A percentile compares a stretch with the other conserved stretches of the same genome.
Evolutionary conservation across 64 coral and sea anemone genomes (phyloP).

Genomic region (Porites lutea): DNA sequence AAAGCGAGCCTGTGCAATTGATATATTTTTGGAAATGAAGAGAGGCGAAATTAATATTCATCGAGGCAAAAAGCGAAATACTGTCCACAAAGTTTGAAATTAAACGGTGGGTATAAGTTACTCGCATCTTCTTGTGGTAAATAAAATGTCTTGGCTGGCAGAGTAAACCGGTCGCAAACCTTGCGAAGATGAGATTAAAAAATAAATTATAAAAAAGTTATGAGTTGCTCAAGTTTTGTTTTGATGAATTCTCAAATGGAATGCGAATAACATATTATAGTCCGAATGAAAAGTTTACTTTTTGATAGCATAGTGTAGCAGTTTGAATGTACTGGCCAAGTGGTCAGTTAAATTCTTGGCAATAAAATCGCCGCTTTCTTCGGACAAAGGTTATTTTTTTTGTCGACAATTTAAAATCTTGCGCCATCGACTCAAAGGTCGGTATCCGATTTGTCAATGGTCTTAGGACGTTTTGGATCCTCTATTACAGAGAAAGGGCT

Average conservation of each 20-base stretch:
- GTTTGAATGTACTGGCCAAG: no score
- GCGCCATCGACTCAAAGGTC: not conserved
- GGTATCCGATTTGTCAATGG: not conserved
- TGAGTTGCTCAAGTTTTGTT: not conserved
- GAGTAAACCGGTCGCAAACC: not conserved
- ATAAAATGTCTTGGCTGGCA: no score
- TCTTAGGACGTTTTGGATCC: no score
- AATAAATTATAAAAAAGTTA: not conserved
- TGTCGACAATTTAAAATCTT: not conserved
- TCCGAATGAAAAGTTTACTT: no score
- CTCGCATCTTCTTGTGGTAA: not conserved
- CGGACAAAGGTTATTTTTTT: not conserved
- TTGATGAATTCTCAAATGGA: not conserved
- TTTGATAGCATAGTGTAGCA: no score
- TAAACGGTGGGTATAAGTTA: no score
- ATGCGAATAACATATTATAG: no score
- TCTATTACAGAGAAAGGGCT: no score
- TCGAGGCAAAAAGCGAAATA: not conserved
- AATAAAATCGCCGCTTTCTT: no score
- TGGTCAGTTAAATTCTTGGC: no score
- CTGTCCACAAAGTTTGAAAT: no score
- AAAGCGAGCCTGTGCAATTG: not conserved
- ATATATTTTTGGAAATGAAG: not conserved
- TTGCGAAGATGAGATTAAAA: not conserved
- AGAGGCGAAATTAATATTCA: not conserved